Percentiles rank a stretch among this genome's conserved stretches.
Evolutionary conservation across 2,113 vertebrate genomes (phyloP).

Genomic region (Rissa tridactyla): DNA sequence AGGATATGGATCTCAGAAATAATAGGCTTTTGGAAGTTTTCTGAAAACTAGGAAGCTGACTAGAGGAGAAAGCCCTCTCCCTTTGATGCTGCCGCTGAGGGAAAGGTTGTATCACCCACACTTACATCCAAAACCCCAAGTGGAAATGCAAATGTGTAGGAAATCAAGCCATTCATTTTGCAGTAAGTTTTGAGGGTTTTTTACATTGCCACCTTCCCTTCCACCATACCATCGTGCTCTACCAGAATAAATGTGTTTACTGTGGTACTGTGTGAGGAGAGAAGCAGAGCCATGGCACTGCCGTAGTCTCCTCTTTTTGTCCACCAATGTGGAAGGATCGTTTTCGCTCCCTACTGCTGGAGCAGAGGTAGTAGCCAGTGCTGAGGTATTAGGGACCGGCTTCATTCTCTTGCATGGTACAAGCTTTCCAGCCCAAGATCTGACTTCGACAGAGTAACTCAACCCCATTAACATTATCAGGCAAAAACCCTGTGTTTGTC

Average conservation of each 20-base stretch:
- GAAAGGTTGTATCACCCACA: not conserved
- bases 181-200: not conserved
- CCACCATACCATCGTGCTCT: accelerated
- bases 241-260: not conserved
- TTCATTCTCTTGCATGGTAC: not conserved
- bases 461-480: not conserved
- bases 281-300: not conserved
- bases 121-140: not conserved
- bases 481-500: not conserved
- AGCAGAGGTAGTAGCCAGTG: not conserved
- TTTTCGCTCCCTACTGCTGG: not conserved
- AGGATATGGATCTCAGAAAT: not conserved
- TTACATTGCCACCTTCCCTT: not conserved
- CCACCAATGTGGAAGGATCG: accelerated
- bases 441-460: not conserved
- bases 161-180: not conserved
- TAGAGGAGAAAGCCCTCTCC: not conserved
- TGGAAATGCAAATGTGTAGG: not conserved
- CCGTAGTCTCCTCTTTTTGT: not conserved
- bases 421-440: not conserved
- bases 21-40: not conserved
- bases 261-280: not conserved
- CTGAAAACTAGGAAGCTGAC: not conserved
- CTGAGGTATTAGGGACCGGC: not conserved
- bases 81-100: not conserved